Evolutionary conservation across 2,113 vertebrate genomes (phyloP), one percentile per base, ranked within the genome.

Genomic region (Rallus limicola): DNA sequence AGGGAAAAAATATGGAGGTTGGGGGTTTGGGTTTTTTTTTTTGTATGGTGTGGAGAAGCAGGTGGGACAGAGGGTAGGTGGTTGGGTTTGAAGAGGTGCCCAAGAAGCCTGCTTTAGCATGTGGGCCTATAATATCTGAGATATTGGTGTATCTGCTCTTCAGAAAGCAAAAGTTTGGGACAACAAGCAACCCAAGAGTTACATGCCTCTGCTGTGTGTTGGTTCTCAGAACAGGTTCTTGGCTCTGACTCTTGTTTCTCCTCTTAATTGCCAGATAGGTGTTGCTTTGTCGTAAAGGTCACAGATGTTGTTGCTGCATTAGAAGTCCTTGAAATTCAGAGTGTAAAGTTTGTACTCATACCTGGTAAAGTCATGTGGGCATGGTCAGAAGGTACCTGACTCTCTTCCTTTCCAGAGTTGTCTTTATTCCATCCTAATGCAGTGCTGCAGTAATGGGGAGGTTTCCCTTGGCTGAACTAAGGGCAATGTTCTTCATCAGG

Each of bases 131-230:
- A 3, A 24, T 69, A 52, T 25, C 9, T 36, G 11, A 78, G 36
- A 16, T 6, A 2, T 1, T 8, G 19, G 19, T 18, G 4, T 19
- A 9, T 74, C 23, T 91, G 46, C 29, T 79, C 48, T 76, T 85
- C 55, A 46, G 36, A 90, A 69, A 29, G 55, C 28, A 80, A 42
- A 2, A 3, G 21, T 70, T 26, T 59, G 7, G 19, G 31, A 13
- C 2, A 63, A 76, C 71, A 52, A 80, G 20, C 6, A 0, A 20
- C 9, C 28, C 2, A 44, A 25, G 1, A 36, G 5, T 20, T 44
- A 34, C 9, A 8, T 67, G 48, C 11, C 15, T 92, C 46, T 71
- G 23, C 52, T 50, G 36, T 74, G 25, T 6, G 3, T 36, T 40
- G 12, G 6, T 29, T 82, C 13, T 90, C 29, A 42, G 50, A 93